Evolutionary conservation across 1,140 invertebrate genomes (phyloP), one percentile per base, ranked within the genome.

Genomic region (Anthonomus grandis): DNA sequence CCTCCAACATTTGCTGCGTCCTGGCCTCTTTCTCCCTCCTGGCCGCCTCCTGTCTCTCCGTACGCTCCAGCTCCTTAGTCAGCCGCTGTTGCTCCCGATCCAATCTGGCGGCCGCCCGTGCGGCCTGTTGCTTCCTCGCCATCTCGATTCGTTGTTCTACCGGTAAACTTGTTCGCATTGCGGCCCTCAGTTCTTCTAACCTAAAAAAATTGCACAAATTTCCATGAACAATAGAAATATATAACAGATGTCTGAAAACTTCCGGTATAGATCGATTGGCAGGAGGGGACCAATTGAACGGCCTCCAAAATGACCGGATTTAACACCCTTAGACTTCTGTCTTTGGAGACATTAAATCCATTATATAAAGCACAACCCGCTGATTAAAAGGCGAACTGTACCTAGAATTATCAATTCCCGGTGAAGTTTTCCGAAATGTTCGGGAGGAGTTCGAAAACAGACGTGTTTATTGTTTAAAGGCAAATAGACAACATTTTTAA

Each of bases 41-140:
- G 44, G 85, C 81, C 63, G 86, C 85, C 69, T 91, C 89, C 66
- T 89, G 81, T 55, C 85, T 79, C 64, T 93, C 89, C 24, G 82
- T 79, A 64, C 86, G 85, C 71, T 95, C 91, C 56, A 70, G 69
- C 60, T 74, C 71, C 36, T 70, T 68, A n/a, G 63, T 59, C 63
- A 70, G 77, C 73, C 81, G 78, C 3, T 79, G 76, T 60, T 83
- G 81, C 59, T 83, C 82, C 53, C 81, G 79, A 60, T 82, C 79
- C 47, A 80, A 67, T 36, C 80, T 75, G 4, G 81, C 81, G 44
- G 82, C 81, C 47, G 83, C 82, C 0, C 83, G 66, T 17, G 80
- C 80, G 0, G 82, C 82, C 65, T 85, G 83, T 62, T 85, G 83
- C 41, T 81, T 75, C 18, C 81, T 70, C 27, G 83, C 83, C 37